phyloP scores from a whole-genome alignment of 2,113 vertebrate species.

The Callipepla squamata region DNA sequence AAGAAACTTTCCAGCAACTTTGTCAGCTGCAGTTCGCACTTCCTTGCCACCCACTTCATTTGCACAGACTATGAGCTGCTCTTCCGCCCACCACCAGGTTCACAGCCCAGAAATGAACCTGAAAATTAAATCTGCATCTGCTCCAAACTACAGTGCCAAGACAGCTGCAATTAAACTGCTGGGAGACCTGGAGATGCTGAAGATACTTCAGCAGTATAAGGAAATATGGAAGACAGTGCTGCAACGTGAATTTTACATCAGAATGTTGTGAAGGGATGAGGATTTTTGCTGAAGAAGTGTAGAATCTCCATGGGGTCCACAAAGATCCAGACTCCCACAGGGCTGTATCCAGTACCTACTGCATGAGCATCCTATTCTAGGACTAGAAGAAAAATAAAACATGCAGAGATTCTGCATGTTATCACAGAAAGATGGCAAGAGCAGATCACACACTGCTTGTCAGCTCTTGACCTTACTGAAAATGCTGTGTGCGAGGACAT shows the following conservation, averaged over 20 bases:
- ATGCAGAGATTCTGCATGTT: neutral
- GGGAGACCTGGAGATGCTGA: neutral
- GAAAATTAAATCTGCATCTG: neutral
- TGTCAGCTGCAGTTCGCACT: neutral
- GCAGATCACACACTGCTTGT: neutral
- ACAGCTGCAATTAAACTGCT: neutral
- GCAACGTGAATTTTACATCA: neutral
- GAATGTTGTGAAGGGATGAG: neutral
- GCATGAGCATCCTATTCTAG: neutral
- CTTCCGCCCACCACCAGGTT: neutral
- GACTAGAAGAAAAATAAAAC: neutral
- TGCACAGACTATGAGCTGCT: neutral
- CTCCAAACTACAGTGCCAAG: neutral
- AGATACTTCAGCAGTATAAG: neutral
- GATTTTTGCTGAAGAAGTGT: neutral
- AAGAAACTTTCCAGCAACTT: neutral
- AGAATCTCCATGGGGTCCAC: neutral
- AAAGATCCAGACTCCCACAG: neutral
- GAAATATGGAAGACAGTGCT: neutral
- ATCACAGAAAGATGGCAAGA: neutral
- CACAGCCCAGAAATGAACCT: fast-evolving
- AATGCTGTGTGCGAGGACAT: fast-evolving
- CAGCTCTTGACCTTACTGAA: neutral
- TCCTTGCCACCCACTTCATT: neutral
- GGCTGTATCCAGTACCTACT: neutral